These are phyloP conservation scores for Melopsittacus undulatus DNA, from an alignment of 2,797 vertebrate genomes.

Conservation along the genomic window DNA sequence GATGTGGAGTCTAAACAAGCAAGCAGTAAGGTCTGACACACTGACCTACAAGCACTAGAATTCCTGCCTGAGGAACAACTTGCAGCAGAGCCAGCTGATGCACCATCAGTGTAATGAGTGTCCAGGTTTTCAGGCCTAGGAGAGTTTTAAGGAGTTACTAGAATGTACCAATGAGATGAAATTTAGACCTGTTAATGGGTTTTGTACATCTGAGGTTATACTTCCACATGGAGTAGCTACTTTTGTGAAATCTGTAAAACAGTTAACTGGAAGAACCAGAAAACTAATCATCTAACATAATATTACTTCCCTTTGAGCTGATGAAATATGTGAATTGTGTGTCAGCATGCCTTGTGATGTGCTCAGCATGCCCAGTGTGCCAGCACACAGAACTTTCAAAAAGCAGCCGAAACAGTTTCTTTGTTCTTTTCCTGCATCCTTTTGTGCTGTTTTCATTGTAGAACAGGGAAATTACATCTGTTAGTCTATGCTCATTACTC, in stretches of 20 bases:
- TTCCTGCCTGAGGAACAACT: background rate
- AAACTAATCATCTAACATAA: background rate
- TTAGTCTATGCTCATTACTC: slow-evolving; percentile 54
- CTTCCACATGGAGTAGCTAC: background rate
- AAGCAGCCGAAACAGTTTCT: slow-evolving; percentile 61
- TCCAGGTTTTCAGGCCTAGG: background rate
- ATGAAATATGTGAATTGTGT: slow-evolving; percentile 22
- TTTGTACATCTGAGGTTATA: background rate
- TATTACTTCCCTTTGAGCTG: slow-evolving; percentile 28
- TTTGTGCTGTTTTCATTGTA: slow-evolving; percentile 50
- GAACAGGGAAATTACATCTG: slow-evolving; percentile 63
- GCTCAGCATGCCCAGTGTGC: slow-evolving; percentile 27
- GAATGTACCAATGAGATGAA: background rate
- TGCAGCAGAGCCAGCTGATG: background rate
- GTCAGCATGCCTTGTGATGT: slow-evolving; percentile 13
- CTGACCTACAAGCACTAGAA: background rate
- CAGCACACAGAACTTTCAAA: slow-evolving; percentile 40
- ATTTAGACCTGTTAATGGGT: background rate
- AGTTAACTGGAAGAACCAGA: background rate
- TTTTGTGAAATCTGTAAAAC: background rate
- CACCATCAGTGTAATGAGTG: background rate
- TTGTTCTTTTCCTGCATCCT: slow-evolving; percentile 44
- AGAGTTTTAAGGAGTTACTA: background rate
- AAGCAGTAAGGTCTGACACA: background rate
- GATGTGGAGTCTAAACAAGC: background rate